Evolutionary conservation across 2,888 invertebrate genomes (phyloP), one percentile per base, ranked within the genome.

Genomic region (Chironomus riparius): DNA sequence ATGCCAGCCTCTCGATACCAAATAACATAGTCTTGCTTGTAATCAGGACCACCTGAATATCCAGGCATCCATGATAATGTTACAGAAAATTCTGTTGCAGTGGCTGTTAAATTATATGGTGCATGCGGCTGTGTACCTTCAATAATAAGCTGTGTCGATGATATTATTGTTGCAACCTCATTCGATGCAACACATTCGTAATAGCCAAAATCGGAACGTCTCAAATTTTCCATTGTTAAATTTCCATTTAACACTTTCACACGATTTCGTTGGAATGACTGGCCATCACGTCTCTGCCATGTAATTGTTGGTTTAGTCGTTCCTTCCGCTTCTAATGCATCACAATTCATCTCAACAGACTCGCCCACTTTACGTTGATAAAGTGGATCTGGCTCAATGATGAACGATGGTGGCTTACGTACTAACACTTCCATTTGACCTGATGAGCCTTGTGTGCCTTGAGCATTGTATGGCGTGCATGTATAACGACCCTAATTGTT

Each of bases 51-150:
- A 69, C 97, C 97, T 80, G 95, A 95, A 84, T 97, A 94, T 3
- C 96, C 97, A 12, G 98, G 97, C 83, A 95, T 87, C 97, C 98
- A 98, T 78, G 90, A 90, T 77, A 98, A 86, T 73, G 93, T 93
- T 77, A 97, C 96, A 78, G 94, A 90, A 84, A 95, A 96, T 85
- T 95, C 93, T 0, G 92, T 93, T 65, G 95, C 92, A 69, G 91
- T 91, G 56, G 94, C 96, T 28, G 94, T 92, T 77, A 98, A 90
- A 85, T 98, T 98, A 87, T 95, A 95, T 0, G 98, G 98, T 65
- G 98, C 97, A 85, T 98, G 97, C 15, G 97, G 97, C 81, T 97
- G 95, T 15, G 97, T 97, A 78, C 96, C 96, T 85, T 95, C 94
- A 79, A 95, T 92, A 79, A 95, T 93, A 77, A 95, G 86, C 83